Evolutionary conservation across 2,113 vertebrate genomes (phyloP).

Genomic region (Anguilla japonica): DNA sequence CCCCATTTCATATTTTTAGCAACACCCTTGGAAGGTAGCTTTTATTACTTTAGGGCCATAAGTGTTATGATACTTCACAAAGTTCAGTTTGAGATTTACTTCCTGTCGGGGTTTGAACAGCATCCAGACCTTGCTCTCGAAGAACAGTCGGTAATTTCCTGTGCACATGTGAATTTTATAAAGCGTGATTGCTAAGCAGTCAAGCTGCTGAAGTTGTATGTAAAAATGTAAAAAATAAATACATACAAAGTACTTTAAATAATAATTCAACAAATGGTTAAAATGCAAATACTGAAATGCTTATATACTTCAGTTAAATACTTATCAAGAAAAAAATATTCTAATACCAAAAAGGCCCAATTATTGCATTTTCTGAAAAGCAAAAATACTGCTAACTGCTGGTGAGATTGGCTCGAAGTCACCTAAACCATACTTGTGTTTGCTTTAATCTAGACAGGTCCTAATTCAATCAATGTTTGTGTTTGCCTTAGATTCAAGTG

Average conservation of each 20-base stretch:
- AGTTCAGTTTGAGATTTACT: background rate
- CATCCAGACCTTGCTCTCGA: background rate
- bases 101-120: background rate
- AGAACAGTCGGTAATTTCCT: background rate
- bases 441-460: too few species aligned
- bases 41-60: constrained; percentile 6
- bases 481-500: too few species aligned
- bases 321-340: background rate
- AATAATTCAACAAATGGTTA: background rate
- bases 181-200: too few species aligned
- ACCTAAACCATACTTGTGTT: too few species aligned
- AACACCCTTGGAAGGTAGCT: background rate
- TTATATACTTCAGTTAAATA: background rate
- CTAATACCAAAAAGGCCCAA: background rate
- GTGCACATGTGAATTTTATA: too few species aligned
- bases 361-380: too few species aligned
- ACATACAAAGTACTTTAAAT: background rate
- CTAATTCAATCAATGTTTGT: too few species aligned
- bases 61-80: background rate
- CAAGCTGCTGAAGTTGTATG: too few species aligned
- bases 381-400: too few species aligned
- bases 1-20: constrained; percentile 36
- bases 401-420: background rate
- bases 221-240: too few species aligned
- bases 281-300: background rate